Evolutionary conservation across 2,888 invertebrate species (phyloP).

Genomic region (Oxytorus armatus): DNA sequence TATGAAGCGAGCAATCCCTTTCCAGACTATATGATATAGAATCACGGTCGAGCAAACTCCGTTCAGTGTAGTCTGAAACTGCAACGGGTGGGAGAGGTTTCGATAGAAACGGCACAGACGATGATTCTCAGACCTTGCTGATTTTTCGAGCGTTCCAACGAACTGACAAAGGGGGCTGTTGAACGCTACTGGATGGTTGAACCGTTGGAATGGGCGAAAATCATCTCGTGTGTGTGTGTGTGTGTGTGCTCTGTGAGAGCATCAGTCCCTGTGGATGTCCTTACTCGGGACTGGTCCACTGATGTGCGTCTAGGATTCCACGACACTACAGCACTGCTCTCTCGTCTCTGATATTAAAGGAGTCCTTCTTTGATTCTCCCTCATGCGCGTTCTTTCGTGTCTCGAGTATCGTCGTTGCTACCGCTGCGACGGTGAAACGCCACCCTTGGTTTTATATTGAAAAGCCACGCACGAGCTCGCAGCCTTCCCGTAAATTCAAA

Average conservation of each 20-base stretch:
- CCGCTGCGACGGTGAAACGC: conserved; percentile 17
- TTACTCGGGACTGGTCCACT: conserved; percentile 33
- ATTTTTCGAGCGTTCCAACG: conserved; percentile 28
- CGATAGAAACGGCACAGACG: conserved; percentile 10
- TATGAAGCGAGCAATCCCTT: conserved; percentile 14
- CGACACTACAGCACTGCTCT: conserved; percentile 9
- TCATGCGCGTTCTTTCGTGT: conserved; percentile 61
- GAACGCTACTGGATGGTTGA: conserved; percentile 39
- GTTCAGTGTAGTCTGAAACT: conserved; percentile 22
- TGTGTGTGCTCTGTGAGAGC: conserved; percentile 9
- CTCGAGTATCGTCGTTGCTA: conserved; percentile 56
- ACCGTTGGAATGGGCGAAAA: conserved; percentile 43
- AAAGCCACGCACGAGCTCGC: conserved; percentile 47
- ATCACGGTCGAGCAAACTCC: conserved; percentile 43
- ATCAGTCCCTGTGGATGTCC: conserved; percentile 29
- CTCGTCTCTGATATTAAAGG: conserved; percentile 65
- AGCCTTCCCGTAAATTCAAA: conserved; percentile 46
- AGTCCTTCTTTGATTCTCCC: conserved; percentile 69
- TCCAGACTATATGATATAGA: conserved; percentile 33
- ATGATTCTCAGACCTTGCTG: conserved; percentile 19
- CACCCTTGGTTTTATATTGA: conserved; percentile 58
- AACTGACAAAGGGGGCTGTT: conserved; percentile 57
- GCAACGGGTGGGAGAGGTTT: conserved; percentile 29
- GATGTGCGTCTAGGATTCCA: conserved; percentile 54
- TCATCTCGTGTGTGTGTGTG: conserved; percentile 37